phyloP scores from a whole-genome alignment of 2,113 vertebrate species.

The Cichladusa arquata region DNA sequence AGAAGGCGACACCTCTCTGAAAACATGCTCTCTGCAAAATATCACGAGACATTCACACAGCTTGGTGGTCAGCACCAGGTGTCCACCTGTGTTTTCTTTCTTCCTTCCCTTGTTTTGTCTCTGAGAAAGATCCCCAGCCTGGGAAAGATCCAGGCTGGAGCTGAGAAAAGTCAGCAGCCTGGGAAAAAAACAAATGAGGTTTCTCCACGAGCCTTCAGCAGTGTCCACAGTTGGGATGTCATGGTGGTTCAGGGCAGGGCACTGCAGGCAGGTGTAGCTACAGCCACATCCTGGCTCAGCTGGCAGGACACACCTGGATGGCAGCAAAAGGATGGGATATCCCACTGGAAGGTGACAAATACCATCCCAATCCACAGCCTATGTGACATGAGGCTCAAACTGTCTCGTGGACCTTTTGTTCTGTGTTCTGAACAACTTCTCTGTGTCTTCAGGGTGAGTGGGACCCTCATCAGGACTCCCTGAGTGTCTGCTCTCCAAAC shows the following conservation, averaged over 20 bases:
- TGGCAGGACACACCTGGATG: neutral
- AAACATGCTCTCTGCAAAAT: too few species aligned
- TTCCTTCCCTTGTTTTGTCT: too few species aligned
- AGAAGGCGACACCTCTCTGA: too few species aligned
- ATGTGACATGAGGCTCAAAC: rapidly evolving
- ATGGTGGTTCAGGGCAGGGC: rapidly evolving
- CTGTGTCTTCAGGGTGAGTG: neutral
- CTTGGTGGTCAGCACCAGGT: too few species aligned
- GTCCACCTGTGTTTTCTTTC: too few species aligned
- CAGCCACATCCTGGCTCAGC: neutral
- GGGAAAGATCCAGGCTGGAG: too few species aligned
- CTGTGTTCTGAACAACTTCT: rapidly evolving
- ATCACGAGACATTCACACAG: too few species aligned
- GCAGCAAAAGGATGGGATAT: neutral
- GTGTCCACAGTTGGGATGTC: neutral
- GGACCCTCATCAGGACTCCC: neutral
- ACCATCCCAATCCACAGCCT: neutral
- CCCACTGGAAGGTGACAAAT: neutral
- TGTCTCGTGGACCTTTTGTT: neutral
- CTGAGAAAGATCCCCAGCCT: too few species aligned
- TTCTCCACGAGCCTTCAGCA: too few species aligned
- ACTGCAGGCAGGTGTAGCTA: neutral
- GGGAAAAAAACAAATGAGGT: too few species aligned
- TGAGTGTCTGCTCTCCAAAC: neutral
- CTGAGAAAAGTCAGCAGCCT: too few species aligned